These are phyloP conservation scores for Caenorhabditis drosophilae DNA, from an alignment of 2,888 invertebrate species.

Conservation along the genomic window DNA sequence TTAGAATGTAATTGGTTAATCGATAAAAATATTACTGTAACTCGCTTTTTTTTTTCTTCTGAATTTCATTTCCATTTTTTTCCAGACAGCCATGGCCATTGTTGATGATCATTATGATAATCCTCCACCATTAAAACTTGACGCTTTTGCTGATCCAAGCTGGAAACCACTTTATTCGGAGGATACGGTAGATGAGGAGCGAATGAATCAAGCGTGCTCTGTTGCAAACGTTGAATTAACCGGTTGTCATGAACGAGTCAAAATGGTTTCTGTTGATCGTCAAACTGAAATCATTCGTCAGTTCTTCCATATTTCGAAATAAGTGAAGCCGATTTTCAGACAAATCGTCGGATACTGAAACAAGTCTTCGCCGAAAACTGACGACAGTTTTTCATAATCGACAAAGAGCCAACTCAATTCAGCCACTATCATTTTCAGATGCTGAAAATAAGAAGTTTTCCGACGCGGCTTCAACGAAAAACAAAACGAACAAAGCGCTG, in stretches of 20 bases:
- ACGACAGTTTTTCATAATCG: slow-evolving; percentile 1
- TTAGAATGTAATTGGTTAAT: slow-evolving; percentile 45
- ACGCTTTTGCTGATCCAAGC: slow-evolving; percentile 22
- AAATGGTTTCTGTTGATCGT: slow-evolving; percentile 13
- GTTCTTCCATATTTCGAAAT: background rate
- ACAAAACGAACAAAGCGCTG: no score
- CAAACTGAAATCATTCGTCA: slow-evolving; percentile 8
- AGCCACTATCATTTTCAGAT: background rate
- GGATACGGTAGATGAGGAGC: slow-evolving; percentile 10
- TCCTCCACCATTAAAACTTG: slow-evolving; percentile 11
- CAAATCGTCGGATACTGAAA: slow-evolving; percentile 5
- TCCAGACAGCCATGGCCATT: slow-evolving; percentile 37
- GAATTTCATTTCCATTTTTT: slow-evolving; percentile 1
- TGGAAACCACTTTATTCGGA: slow-evolving; percentile 30
- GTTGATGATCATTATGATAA: slow-evolving; percentile 26
- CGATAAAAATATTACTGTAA: slow-evolving; percentile 41
- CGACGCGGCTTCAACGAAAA: background rate
- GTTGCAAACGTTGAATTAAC: slow-evolving; percentile 16
- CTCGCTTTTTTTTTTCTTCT: background rate
- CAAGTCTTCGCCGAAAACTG: slow-evolving; percentile 6
- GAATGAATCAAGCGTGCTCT: background rate
- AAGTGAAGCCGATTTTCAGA: slow-evolving; percentile 5
- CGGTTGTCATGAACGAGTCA: slow-evolving; percentile 9
- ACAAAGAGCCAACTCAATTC: slow-evolving; percentile 4
- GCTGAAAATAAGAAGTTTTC: background rate